phyloP scores from a whole-genome alignment of 2,888 invertebrate species.

The Drosophila mayaguana region DNA sequence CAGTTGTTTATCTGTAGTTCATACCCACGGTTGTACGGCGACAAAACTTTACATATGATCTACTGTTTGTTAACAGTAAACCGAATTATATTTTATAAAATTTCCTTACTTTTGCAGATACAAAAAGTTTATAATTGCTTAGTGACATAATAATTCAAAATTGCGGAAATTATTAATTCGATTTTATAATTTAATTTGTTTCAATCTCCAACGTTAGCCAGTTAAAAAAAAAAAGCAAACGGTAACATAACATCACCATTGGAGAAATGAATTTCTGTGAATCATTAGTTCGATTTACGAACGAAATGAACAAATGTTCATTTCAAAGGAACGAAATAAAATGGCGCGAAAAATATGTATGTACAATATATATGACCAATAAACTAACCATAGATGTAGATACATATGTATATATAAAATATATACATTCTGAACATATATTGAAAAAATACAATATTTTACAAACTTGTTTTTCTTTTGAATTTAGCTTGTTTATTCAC shows the following conservation, averaged over 20 bases:
- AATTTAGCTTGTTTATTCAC: constrained; percentile 77
- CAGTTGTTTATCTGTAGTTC: constrained; percentile 52
- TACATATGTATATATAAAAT: too few species aligned
- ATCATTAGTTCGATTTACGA: not conserved
- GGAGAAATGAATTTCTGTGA: not conserved
- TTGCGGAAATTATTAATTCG: too few species aligned
- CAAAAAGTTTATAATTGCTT: not conserved
- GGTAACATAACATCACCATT: constrained; percentile 8
- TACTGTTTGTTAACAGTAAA: constrained; percentile 25
- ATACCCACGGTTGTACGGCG: constrained; percentile 46
- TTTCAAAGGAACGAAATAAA: not conserved
- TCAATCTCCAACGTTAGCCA: not conserved
- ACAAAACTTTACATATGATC: constrained; percentile 20
- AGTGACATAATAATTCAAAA: not conserved
- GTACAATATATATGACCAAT: not conserved
- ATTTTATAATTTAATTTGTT: too few species aligned
- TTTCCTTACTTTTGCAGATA: not conserved
- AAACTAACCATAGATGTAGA: too few species aligned
- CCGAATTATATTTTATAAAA: not conserved
- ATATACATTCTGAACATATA: not conserved
- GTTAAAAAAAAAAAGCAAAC: not conserved
- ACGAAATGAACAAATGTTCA: not conserved
- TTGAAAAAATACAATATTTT: not conserved
- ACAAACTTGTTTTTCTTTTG: constrained; percentile 3
- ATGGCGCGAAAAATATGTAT: not conserved